Percentiles rank a stretch among this genome's conserved stretches.
Evolutionary conservation across 2,113 vertebrate genomes (phyloP).

Genomic region (Peromyscus leucopus): DNA sequence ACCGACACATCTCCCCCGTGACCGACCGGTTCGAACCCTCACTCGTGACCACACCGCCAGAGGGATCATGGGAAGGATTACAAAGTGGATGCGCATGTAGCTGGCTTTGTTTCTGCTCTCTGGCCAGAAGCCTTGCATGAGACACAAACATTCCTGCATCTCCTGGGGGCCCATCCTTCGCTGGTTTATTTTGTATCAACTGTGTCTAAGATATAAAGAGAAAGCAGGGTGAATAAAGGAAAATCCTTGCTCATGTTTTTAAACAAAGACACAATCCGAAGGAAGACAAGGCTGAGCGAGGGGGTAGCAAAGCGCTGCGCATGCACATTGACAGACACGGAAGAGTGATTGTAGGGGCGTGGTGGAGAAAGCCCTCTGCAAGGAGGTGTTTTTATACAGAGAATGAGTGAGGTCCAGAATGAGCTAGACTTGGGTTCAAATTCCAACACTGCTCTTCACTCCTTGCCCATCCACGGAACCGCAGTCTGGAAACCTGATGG

Average conservation of each 20-base stretch:
- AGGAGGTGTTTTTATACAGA: not conserved
- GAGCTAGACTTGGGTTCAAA: not conserved
- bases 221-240: not conserved
- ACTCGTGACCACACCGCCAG: not conserved
- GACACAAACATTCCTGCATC: not conserved
- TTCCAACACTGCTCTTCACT: not conserved
- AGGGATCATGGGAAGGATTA: not conserved
- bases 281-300: not conserved
- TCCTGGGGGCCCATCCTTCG: not conserved
- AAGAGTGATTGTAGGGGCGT: not conserved
- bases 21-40: not conserved
- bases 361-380: not conserved
- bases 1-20: not conserved
- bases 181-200: not conserved
- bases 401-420: not conserved
- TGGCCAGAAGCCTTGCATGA: not conserved
- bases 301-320: not conserved
- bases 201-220: not conserved
- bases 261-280: not conserved
- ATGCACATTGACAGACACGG: not conserved
- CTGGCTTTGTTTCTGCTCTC: not conserved
- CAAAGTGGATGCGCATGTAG: fast-evolving
- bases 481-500: not conserved
- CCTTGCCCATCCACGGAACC: not conserved
- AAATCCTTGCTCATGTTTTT: not conserved